Conservation (phyloP, 2,113 vertebrate species). For the Thinocorus orbignyianus region DNA sequence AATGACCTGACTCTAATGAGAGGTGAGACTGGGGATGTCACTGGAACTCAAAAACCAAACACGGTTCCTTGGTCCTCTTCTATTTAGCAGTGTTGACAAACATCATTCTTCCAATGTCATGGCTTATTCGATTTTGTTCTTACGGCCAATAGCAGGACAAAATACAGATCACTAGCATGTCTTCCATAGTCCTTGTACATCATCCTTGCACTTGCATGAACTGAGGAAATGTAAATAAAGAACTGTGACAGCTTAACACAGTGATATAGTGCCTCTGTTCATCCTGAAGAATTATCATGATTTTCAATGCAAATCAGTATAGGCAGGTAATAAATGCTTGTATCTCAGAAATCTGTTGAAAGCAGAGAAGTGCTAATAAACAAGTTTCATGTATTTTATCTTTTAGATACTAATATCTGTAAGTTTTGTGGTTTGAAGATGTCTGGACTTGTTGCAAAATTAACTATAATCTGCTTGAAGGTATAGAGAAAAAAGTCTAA, state of each 20-base stretch:
- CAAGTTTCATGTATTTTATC: neutral
- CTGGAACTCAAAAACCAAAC: neutral
- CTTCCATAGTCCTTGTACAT: neutral
- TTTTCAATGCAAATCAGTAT: neutral
- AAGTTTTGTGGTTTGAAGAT: neutral
- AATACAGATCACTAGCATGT: neutral
- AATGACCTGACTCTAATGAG: neutral
- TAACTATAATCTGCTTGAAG: neutral
- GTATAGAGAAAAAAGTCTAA: neutral
- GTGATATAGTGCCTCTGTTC: neutral
- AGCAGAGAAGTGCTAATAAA: neutral
- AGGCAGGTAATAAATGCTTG: neutral
- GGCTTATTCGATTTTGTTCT: neutral
- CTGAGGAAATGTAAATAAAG: neutral
- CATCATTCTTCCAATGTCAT: neutral
- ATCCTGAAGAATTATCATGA: neutral
- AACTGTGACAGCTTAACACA: neutral
- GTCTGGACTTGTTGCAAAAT: neutral
- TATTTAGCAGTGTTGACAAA: neutral
- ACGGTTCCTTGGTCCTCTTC: neutral
- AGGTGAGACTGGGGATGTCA: neutral
- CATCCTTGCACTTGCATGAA: neutral
- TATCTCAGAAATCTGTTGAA: neutral
- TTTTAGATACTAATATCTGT: neutral
- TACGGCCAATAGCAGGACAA: neutral